Conservation (phyloP, 2,888 invertebrate genomes). For the Aphidius colemani region DNA sequence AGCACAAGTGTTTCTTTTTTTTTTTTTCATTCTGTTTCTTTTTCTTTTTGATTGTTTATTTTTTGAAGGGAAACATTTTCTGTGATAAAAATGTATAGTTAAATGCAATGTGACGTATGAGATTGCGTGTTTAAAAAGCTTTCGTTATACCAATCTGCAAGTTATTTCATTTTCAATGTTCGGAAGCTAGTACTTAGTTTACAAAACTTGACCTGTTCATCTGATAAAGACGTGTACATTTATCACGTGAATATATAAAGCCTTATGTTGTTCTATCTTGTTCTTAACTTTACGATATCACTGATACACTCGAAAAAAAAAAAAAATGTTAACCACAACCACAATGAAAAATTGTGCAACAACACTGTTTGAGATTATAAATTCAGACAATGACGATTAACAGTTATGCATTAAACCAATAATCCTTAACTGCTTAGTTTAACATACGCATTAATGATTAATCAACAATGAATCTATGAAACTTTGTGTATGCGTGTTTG, state of each 20-base stretch:
- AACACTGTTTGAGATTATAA: slow-evolving; percentile 9
- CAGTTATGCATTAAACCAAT: slow-evolving; percentile 19
- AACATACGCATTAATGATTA: slow-evolving; percentile 1
- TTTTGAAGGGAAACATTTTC: no score
- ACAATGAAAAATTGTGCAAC: no score
- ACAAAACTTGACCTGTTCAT: slow-evolving; percentile 21
- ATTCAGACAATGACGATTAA: slow-evolving; percentile 19
- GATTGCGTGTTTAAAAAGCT: neutral
- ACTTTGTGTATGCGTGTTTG: slow-evolving; percentile 15
- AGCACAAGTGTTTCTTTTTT: no score
- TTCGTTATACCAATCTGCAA: neutral
- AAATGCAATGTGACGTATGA: neutral
- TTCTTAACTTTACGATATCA: no score
- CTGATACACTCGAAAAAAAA: no score
- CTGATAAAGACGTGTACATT: slow-evolving; percentile 11
- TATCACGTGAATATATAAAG: no score
- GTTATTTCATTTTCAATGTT: slow-evolving; percentile 11
- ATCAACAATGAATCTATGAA: slow-evolving; percentile 7
- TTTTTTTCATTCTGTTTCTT: no score
- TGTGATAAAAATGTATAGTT: no score
- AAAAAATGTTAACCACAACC: no score
- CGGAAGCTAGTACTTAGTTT: neutral
- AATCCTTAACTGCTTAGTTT: neutral
- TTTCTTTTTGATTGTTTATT: no score
- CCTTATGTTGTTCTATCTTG: no score